A percentile compares a stretch with the other conserved stretches of the same genome.
These are phyloP conservation scores for Indicator indicator DNA, from an alignment of 2,113 vertebrate genomes.

Conservation along the genomic window DNA sequence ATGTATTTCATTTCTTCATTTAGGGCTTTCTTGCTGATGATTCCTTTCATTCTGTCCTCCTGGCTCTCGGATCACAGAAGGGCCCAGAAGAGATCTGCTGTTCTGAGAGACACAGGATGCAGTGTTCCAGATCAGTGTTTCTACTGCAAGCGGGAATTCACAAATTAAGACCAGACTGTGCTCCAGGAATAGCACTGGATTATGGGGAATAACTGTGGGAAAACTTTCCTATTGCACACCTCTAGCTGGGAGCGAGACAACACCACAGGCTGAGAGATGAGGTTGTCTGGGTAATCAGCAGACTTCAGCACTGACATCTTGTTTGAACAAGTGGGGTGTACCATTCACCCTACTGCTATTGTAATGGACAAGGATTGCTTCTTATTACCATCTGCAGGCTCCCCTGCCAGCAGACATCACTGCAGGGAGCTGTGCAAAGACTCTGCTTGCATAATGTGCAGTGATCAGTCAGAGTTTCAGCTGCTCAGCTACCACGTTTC, in stretches of 20 bases:
- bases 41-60: slow-evolving; percentile 1
- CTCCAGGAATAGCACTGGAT: neutral
- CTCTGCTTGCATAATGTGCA: neutral
- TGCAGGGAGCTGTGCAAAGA: neutral
- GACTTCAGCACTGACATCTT: neutral
- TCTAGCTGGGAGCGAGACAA: neutral
- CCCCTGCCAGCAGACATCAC: neutral
- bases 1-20: slow-evolving; percentile 41
- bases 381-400: neutral
- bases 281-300: neutral
- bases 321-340: neutral
- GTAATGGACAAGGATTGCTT: neutral
- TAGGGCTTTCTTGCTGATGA: neutral
- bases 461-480: slow-evolving; percentile 3
- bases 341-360: neutral
- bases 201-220: neutral
- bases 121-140: neutral
- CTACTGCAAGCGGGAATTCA: neutral
- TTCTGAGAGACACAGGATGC: neutral
- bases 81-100: neutral
- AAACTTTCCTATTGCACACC: neutral
- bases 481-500: neutral
- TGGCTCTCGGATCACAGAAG: neutral
- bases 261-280: neutral
- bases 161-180: neutral